Percentiles rank a stretch among this genome's conserved stretches.
phyloP scores from a whole-genome alignment of 2,888 invertebrate species.

The Apotomis capreana region DNA sequence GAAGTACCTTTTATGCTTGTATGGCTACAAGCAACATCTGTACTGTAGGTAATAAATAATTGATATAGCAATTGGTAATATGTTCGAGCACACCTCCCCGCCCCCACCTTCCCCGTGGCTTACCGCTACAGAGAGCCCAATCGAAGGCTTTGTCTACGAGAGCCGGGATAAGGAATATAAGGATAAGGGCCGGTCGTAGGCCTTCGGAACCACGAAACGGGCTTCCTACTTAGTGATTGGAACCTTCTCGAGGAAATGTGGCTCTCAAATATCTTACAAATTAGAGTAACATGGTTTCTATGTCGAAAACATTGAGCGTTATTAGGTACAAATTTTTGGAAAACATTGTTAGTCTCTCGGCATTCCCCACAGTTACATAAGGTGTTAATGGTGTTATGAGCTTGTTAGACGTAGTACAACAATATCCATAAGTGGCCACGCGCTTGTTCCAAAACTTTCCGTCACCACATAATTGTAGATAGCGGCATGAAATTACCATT shows the following conservation, averaged over 20 bases:
- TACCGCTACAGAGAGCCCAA: constrained; percentile 49
- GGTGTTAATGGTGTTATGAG: no score
- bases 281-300: constrained; percentile 42
- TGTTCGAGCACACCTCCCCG: constrained; percentile 41
- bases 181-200: constrained; percentile 44
- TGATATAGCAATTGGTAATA: not conserved
- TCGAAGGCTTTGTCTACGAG: constrained; percentile 48
- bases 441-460: constrained; percentile 1
- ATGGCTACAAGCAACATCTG: no score
- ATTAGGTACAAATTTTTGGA: no score
- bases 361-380: no score
- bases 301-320: no score
- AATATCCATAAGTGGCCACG: constrained; percentile 1
- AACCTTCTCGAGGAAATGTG: no score
- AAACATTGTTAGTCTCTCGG: no score
- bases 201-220: no score
- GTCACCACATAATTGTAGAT: not conserved
- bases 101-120: constrained; percentile 44
- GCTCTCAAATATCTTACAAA: not conserved
- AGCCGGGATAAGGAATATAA: constrained; percentile 20
- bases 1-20: no score
- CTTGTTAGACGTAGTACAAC: not conserved
- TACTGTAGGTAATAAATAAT: not conserved
- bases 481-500: constrained; percentile 55
- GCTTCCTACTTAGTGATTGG: no score